Evolutionary conservation across 2,113 vertebrate species (phyloP).

Genomic region (Macrotus californicus): DNA sequence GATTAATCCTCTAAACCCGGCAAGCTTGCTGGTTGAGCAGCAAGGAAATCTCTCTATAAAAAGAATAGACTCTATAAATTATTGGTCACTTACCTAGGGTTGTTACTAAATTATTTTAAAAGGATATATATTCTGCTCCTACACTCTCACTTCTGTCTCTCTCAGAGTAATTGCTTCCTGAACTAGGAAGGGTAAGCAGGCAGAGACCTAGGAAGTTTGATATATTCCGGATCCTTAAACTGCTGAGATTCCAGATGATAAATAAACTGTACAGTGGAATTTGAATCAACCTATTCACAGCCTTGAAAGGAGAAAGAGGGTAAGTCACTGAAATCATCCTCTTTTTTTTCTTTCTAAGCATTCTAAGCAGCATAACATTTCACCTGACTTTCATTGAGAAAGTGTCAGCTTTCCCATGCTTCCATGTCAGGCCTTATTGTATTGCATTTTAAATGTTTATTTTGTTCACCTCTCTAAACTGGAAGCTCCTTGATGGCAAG

Average conservation of each 20-base stretch:
- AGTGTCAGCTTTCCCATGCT: neutral
- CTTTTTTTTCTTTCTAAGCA: neutral
- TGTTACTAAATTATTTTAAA: conserved; percentile 78
- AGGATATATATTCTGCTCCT: conserved; percentile 72
- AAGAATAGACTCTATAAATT: conserved; percentile 77
- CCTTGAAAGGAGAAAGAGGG: conserved; percentile 47
- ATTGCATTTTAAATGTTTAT: neutral
- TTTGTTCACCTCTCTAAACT: neutral
- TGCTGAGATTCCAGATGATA: conserved; percentile 66
- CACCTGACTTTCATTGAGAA: neutral
- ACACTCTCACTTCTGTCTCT: conserved; percentile 69
- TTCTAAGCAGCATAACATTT: conserved; percentile 4
- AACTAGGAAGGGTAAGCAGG: conserved; percentile 65
- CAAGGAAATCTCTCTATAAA: conserved; percentile 76
- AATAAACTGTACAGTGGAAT: conserved; percentile 63
- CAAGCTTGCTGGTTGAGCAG: conserved; percentile 64
- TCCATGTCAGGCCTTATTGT: neutral
- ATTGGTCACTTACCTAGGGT: conserved; percentile 76
- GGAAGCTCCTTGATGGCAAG: neutral
- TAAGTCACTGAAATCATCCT: conserved; percentile 37
- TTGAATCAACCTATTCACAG: conserved; percentile 51
- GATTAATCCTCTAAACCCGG: conserved; percentile 71
- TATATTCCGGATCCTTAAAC: conserved; percentile 69
- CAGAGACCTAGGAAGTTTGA: conserved; percentile 66
- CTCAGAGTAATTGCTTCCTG: conserved; percentile 73